A percentile compares a stretch with the other conserved stretches of the same genome.
Conservation (phyloP, 2,113 vertebrate genomes). For the Chamaea fasciata region DNA sequence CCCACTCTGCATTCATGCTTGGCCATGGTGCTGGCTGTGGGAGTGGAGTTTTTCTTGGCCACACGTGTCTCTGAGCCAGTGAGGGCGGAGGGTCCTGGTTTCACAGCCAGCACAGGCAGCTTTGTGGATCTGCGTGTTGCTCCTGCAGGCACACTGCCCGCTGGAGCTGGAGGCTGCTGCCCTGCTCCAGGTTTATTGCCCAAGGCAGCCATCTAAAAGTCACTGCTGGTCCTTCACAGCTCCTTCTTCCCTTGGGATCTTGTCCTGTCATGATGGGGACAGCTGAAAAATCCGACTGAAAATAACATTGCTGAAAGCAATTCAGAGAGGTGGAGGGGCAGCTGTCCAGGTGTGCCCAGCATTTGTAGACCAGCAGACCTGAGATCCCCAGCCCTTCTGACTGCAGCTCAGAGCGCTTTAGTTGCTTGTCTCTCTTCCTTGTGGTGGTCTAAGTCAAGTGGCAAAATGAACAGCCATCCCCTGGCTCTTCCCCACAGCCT, state of each 20-base stretch:
- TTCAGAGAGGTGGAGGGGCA: not conserved
- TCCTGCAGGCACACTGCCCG: not conserved
- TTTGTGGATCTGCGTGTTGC: rapidly evolving
- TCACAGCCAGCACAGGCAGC: not conserved
- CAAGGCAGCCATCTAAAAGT: not conserved
- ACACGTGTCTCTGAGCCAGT: rapidly evolving
- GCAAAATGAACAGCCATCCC: not conserved
- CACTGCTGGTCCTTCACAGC: not conserved
- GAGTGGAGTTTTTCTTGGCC: conserved; percentile 1
- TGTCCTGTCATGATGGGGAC: not conserved
- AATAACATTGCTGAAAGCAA: rapidly evolving
- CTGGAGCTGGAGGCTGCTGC: not conserved
- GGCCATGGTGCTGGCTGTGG: not conserved
- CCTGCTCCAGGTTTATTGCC: not conserved
- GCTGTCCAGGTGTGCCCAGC: not conserved
- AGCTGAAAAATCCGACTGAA: not conserved
- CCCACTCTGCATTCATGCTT: not conserved
- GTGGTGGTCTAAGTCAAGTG: not conserved
- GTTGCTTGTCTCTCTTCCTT: not conserved
- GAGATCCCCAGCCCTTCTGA: not conserved
- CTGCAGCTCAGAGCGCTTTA: not conserved
- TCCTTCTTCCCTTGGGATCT: not conserved
- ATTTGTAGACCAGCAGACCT: not conserved
- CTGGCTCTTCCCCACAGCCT: not conserved
- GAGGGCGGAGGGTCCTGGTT: not conserved